Base-by-base conservation (phyloP, 2,888 invertebrate species). In the Lysandra coridon region DNA sequence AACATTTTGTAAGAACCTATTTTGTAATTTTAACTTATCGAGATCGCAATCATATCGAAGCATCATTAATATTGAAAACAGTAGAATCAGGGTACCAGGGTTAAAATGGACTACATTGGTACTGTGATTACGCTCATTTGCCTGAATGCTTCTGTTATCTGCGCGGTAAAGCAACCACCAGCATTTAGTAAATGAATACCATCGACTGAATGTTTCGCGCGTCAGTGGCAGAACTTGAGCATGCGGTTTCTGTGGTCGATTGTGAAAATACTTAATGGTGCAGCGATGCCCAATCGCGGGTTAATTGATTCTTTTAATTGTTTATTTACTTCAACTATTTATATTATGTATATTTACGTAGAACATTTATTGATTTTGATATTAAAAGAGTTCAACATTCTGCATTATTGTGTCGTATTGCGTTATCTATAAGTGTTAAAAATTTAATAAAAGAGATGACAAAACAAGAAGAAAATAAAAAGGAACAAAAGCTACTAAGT, bases 121-220 rank as follows among this genome's bases (percentile, higher is more conserved):
- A 23, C 10, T 23, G 6, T 40, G 23, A 49, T 37, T 75, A 75
- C n/a, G 14, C 30, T 75, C 23, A 44, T 74, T 74, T 74, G 30
- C 49, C 49, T 4, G 4, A 76, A 33, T 30, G 53, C 14, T 57
- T 57, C 57, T 76, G 53, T 57, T 57, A 76, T 53, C 76, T 75
- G 6, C 23, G 23, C 30, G 53, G 53, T 33, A 53, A 53, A 53
- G 53, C 33, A 76, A 76, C 57, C 76, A 76, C 76, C 12, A 53
- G 49, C 53, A 76, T 76, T 76, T 57, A 76, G 76, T 57, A 76
- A 76, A 76, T 76, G 76, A 76, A 76, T 76, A 76, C 57, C 76
- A 53, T 2, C 23, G 75, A 75, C 53, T 49, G 33, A 75, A 53
- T 75, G 53, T 49, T 75, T 53, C 49, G 49, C 53, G 76, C 53